Evolutionary conservation across 2,797 vertebrate genomes (phyloP), one percentile per base, ranked within the genome.

Genomic region (Ctenopoma multispine): DNA sequence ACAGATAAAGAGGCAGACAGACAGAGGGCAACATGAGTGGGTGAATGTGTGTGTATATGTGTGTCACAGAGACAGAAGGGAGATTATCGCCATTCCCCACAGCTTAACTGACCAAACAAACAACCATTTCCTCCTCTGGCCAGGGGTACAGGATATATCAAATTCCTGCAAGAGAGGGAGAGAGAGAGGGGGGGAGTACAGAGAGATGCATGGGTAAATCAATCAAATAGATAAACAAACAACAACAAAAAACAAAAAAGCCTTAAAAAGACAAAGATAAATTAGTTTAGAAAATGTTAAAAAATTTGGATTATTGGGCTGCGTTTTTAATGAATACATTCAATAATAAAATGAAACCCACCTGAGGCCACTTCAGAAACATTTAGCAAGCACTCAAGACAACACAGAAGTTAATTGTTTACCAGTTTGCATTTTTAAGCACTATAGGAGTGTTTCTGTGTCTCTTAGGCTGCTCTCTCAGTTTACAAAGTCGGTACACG

Each of bases 21-120:
- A 43, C 2, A 12, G 10, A 58, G 41, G 43, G 13, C 17, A 5
- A 63, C 20, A 20, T 20, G 12, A 24, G 44, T 12, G 10, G 5
- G 58, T 10, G 43, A 20, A 20, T 48, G 41, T 61, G 27, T 48
- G 56, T 44, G 55, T n/a, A 18, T 43, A 43, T 49, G 54, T 40
- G 61, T 46, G 50, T 72, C 14, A 66, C 38, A 18, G 60, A 79
- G 76, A 86, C 47, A 73, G 75, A 17, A 70, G 65, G 43, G 73
- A 75, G 63, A 77, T 80, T 90, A 81, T 88, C 75, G 87, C 76
- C 77, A 57, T 82, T 66, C 58, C 58, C 38, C 2, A 4, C 43
- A 76, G 74, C 69, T 88, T 75, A 82, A 83, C 59, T 80, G 75
- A 86, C 80, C 77, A 88, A 90, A 84, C 82, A 92, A 93, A 90